Conservation (phyloP, 2,797 vertebrate species). For the Melanotaenia maccullochi region DNA sequence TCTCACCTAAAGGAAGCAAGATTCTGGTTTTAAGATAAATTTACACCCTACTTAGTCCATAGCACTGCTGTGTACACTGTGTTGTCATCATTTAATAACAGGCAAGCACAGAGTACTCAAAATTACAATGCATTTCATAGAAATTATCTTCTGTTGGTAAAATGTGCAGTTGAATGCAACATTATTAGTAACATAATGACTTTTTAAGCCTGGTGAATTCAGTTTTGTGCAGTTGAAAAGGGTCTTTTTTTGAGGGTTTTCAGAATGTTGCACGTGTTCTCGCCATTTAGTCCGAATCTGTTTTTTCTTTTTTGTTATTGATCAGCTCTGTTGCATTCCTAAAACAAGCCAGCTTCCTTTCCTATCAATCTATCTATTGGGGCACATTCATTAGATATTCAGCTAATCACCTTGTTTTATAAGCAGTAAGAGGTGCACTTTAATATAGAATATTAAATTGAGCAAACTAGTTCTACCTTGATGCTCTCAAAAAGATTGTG, state of each 20-base stretch:
- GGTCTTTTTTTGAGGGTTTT: background rate
- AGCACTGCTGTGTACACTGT: background rate
- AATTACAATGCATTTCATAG: background rate
- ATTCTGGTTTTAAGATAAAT: constrained; percentile 5
- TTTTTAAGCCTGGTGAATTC: background rate
- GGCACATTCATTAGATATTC: background rate
- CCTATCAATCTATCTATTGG: background rate
- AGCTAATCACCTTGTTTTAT: background rate
- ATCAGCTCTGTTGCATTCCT: background rate
- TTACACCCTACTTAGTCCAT: background rate
- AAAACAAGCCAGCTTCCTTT: background rate
- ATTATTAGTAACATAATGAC: background rate
- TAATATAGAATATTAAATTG: background rate
- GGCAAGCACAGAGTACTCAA: background rate
- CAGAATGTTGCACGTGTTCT: background rate
- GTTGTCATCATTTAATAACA: background rate
- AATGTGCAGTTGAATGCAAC: background rate
- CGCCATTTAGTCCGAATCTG: background rate
- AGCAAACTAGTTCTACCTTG: background rate
- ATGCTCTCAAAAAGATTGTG: too few species aligned
- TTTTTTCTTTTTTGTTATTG: background rate
- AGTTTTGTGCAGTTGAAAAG: background rate
- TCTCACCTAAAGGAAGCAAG: constrained; percentile 48
- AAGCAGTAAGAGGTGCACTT: background rate
- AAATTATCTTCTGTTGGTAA: background rate